A percentile compares a stretch with the other conserved stretches of the same genome.
These are phyloP conservation scores for Iguana delicatissima DNA, from an alignment of 2,797 vertebrate species.

Conservation along the genomic window DNA sequence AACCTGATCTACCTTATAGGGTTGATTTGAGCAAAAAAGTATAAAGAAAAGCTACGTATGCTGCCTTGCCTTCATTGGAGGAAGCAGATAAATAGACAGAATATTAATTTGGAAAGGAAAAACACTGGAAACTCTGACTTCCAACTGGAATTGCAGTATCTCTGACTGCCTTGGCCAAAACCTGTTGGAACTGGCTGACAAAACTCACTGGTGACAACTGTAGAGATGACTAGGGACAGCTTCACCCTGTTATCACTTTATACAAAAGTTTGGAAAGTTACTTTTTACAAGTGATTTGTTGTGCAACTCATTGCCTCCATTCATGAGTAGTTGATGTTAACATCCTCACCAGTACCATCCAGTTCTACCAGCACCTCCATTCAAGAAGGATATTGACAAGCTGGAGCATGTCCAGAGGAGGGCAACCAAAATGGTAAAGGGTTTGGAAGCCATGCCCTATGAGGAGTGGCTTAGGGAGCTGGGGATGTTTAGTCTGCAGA, in stretches of 20 bases:
- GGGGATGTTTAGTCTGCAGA: too few species aligned
- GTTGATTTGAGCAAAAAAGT: not conserved
- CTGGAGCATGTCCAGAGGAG: too few species aligned
- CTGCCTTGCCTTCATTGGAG: not conserved
- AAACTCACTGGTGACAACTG: not conserved
- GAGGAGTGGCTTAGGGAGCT: too few species aligned
- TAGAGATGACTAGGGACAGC: not conserved
- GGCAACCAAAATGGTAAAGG: too few species aligned
- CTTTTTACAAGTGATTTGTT: too few species aligned
- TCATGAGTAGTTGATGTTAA: too few species aligned
- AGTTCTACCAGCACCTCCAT: too few species aligned
- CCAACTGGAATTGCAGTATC: not conserved
- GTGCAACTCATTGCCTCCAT: too few species aligned
- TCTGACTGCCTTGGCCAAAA: not conserved
- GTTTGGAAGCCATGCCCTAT: too few species aligned
- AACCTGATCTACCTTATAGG: not conserved
- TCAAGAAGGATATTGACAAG: too few species aligned
- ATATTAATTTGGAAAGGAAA: not conserved
- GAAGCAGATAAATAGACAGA: not conserved
- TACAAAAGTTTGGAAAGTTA: not conserved
- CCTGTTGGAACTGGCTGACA: not conserved
- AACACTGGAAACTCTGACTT: not conserved
- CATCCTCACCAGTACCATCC: too few species aligned
- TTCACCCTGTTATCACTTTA: not conserved
- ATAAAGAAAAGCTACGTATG: not conserved